phyloP scores from a whole-genome alignment of 1,140 invertebrate species.

The Calephelis virginiensis region DNA sequence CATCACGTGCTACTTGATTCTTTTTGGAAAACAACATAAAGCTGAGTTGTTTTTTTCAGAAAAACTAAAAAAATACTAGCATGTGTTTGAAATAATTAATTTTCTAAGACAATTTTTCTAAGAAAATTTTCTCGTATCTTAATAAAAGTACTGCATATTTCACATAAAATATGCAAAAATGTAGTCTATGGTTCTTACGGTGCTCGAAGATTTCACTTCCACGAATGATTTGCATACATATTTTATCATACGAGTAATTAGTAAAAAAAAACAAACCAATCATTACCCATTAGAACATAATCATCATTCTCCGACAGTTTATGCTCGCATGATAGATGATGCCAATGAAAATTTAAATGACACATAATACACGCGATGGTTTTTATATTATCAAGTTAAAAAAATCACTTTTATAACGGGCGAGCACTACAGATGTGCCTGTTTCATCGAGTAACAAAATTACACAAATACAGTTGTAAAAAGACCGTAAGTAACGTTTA shows the following conservation, averaged over 20 bases:
- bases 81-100: no score
- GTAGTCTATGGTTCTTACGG: neutral
- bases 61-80: no score
- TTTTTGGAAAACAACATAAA: no score
- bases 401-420: neutral
- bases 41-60: no score
- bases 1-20: no score
- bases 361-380: slow-evolving; percentile 8
- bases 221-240: slow-evolving; percentile 15
- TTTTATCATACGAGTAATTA: neutral
- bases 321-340: slow-evolving; percentile 1
- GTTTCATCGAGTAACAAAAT: neutral
- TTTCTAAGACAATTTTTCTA: no score
- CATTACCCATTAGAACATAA: slow-evolving; percentile 1
- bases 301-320: neutral
- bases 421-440: neutral
- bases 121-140: no score
- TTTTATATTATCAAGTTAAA: neutral
- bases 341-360: slow-evolving; percentile 13
- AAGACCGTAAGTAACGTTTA: no score
- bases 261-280: neutral
- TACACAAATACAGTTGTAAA: no score
- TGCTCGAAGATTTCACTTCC: slow-evolving; percentile 17
- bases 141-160: no score
- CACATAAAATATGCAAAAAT: neutral